These are phyloP conservation scores for Hippocampus abdominalis DNA, from an alignment of 2,113 vertebrate species.

Conservation along the genomic window DNA sequence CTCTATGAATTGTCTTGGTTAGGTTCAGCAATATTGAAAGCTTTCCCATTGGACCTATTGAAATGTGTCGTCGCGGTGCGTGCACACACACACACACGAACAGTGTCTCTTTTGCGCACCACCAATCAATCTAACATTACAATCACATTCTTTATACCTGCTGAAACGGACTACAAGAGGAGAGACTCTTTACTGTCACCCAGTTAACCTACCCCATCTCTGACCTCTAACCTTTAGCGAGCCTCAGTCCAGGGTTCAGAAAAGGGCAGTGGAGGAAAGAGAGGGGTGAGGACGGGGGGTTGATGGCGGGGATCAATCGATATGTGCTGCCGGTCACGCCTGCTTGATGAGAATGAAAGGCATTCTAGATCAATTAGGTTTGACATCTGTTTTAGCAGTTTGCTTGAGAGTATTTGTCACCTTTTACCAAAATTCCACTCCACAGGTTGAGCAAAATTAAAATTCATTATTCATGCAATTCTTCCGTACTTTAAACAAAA, in stretches of 20 bases:
- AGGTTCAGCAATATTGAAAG: conserved; percentile 74
- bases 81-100: conserved; percentile 20
- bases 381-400: conserved; percentile 64
- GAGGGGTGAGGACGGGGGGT: conserved; percentile 29
- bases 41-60: conserved; percentile 68
- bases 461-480: too few relatives aligned
- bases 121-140: conserved; percentile 65
- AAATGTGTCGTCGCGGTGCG: conserved; percentile 66
- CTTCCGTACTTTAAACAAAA: too few relatives aligned
- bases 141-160: conserved; percentile 67
- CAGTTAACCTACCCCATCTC: conserved; percentile 65
- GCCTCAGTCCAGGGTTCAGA: conserved; percentile 75
- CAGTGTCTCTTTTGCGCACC: conserved; percentile 35
- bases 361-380: conserved; percentile 58
- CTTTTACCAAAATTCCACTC: neutral
- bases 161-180: conserved; percentile 53
- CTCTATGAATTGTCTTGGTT: conserved; percentile 59
- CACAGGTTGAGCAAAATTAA: neutral
- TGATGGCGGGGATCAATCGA: conserved; percentile 75
- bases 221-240: conserved; percentile 80
- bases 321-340: conserved; percentile 79
- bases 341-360: conserved; percentile 56
- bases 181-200: conserved; percentile 51
- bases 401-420: conserved; percentile 28
- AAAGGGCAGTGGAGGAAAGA: conserved; percentile 54